phyloP scores from a whole-genome alignment of 2,797 vertebrate species.

The Crax fasciolata region DNA sequence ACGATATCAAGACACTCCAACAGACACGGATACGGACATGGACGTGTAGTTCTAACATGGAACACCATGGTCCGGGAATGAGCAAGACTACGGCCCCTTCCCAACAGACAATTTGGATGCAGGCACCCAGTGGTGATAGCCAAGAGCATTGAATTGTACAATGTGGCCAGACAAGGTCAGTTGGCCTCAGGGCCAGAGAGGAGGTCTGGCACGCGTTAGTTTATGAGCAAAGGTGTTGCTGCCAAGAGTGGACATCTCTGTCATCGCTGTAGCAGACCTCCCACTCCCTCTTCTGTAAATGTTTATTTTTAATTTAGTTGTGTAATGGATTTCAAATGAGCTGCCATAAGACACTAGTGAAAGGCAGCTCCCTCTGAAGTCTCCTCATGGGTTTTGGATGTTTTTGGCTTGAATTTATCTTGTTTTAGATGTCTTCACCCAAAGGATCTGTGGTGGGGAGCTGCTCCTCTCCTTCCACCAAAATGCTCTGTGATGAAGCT shows the following conservation, averaged over 20 bases:
- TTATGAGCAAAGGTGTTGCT: conserved; percentile 13
- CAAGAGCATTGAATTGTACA: rapidly evolving
- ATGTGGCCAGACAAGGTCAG: neutral
- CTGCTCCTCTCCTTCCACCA: neutral
- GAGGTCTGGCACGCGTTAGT: neutral
- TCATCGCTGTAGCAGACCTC: neutral
- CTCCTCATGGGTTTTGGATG: neutral
- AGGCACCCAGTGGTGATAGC: neutral
- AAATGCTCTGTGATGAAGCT: neutral
- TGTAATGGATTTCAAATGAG: conserved; percentile 59
- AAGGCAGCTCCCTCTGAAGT: conserved; percentile 29
- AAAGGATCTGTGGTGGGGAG: neutral
- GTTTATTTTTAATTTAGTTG: conserved; percentile 57
- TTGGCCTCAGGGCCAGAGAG: neutral
- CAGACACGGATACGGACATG: neutral
- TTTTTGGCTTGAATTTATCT: neutral
- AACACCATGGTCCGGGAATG: neutral
- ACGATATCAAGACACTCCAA: rapidly evolving
- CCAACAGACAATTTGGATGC: neutral
- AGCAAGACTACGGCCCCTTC: neutral
- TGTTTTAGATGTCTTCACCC: neutral
- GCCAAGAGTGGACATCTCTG: neutral
- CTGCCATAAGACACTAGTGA: conserved; percentile 50
- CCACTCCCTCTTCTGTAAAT: conserved; percentile 39
- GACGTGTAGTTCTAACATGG: neutral